These are phyloP conservation scores for Bradypodion ventrale DNA, from an alignment of 2,797 vertebrate species.

Conservation along the genomic window DNA sequence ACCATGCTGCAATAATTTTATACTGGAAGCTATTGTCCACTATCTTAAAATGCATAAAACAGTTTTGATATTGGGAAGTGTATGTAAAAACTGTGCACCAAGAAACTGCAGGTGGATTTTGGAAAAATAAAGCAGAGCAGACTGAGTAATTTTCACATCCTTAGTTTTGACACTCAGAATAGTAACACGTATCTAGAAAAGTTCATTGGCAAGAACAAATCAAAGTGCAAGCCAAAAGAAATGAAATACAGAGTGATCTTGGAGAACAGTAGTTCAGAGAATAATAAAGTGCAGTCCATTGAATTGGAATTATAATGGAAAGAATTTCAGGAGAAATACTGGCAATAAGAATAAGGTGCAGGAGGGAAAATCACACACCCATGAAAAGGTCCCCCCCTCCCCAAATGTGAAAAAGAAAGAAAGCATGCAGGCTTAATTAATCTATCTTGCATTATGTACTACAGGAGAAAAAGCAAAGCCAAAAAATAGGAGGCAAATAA, in stretches of 20 bases:
- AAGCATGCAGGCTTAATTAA: not conserved
- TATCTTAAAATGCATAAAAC: not conserved
- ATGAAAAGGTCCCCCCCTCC: too few species aligned
- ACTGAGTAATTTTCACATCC: too few species aligned
- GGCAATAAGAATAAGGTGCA: too few species aligned
- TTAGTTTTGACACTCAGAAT: not conserved
- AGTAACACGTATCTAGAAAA: not conserved
- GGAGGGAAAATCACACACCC: not conserved
- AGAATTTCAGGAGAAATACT: not conserved
- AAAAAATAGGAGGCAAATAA: not conserved
- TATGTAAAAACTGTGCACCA: not conserved
- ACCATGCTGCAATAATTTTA: too few species aligned
- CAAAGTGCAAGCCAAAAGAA: not conserved
- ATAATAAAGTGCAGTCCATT: not conserved
- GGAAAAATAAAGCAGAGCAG: too few species aligned
- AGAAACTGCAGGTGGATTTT: too few species aligned
- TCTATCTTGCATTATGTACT: not conserved
- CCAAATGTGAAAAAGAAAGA: not conserved
- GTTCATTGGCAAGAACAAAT: not conserved
- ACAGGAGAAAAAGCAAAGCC: not conserved
- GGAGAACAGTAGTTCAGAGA: not conserved
- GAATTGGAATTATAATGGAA: not conserved
- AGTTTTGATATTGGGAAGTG: not conserved
- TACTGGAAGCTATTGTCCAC: too few species aligned
- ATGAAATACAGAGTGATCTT: not conserved